phyloP scores from a whole-genome alignment of 2,113 vertebrate species.

The Puffinus mauretanicus region DNA sequence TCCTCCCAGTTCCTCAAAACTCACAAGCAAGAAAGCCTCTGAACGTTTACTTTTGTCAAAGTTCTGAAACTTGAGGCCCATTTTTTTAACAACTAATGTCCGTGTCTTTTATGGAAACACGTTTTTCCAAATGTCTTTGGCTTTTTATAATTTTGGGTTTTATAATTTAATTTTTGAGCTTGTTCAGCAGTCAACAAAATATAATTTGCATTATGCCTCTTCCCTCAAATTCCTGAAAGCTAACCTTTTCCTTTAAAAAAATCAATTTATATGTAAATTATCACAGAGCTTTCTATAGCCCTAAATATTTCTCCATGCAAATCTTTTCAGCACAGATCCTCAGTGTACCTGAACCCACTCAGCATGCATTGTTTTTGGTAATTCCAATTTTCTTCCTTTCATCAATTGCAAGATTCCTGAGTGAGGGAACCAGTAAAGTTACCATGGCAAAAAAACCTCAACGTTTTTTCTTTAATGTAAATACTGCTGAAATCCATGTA shows the following conservation, averaged over 20 bases:
- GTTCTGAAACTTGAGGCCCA: background rate
- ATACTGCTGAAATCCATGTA: background rate
- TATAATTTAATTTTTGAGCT: background rate
- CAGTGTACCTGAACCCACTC: background rate
- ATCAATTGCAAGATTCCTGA: background rate
- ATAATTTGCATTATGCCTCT: background rate
- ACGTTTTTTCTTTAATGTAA: background rate
- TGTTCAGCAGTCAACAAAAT: background rate
- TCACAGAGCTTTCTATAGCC: background rate
- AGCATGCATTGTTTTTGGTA: background rate
- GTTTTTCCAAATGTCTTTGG: background rate
- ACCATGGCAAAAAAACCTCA: background rate
- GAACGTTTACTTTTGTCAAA: background rate
- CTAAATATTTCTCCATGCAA: background rate
- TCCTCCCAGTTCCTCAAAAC: background rate
- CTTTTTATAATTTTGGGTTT: background rate
- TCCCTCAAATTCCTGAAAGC: background rate
- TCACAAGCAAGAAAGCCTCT: background rate
- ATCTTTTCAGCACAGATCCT: background rate
- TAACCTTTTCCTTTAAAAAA: constrained; percentile 13
- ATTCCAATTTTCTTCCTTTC: background rate
- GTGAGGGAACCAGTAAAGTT: background rate
- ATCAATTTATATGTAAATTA: constrained; percentile 43
- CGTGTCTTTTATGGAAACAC: background rate
- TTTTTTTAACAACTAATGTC: background rate